These are phyloP conservation scores for Drosophila kurseongensis DNA, from an alignment of 1,140 invertebrate genomes.

Conservation along the genomic window DNA sequence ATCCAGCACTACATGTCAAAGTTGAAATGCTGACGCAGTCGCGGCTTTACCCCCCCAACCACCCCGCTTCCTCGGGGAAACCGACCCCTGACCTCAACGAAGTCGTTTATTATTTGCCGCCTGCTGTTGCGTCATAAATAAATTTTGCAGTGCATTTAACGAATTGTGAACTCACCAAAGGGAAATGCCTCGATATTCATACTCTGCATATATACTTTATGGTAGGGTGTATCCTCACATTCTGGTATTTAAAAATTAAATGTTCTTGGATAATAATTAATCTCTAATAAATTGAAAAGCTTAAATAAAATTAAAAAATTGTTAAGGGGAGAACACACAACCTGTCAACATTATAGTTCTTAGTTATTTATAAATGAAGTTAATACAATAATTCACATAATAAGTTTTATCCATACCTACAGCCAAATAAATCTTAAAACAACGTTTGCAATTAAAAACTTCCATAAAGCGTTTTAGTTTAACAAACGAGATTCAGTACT, in stretches of 20 bases:
- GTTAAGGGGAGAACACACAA: no score
- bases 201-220: slow-evolving; percentile 11
- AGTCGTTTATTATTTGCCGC: slow-evolving; percentile 75
- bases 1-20: slow-evolving; percentile 27
- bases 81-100: slow-evolving; percentile 33
- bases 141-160: slow-evolving; percentile 81
- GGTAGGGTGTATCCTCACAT: slow-evolving; percentile 4
- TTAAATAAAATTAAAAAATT: no score
- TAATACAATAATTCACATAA: no score
- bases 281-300: not conserved
- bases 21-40: slow-evolving; percentile 43
- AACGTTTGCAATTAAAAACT: no score
- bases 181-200: slow-evolving; percentile 45
- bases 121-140: slow-evolving; percentile 72
- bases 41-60: slow-evolving; percentile 15
- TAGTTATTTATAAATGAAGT: no score
- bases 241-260: not conserved
- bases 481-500: not conserved
- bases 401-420: no score
- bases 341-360: no score
- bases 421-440: no score
- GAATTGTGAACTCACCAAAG: slow-evolving; percentile 62
- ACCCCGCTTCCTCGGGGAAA: not conserved
- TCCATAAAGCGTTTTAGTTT: no score
- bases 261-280: not conserved